Evolutionary conservation across 2,888 invertebrate species (phyloP), one percentile per base, ranked within the genome.

Genomic region (Gibbula magus): DNA sequence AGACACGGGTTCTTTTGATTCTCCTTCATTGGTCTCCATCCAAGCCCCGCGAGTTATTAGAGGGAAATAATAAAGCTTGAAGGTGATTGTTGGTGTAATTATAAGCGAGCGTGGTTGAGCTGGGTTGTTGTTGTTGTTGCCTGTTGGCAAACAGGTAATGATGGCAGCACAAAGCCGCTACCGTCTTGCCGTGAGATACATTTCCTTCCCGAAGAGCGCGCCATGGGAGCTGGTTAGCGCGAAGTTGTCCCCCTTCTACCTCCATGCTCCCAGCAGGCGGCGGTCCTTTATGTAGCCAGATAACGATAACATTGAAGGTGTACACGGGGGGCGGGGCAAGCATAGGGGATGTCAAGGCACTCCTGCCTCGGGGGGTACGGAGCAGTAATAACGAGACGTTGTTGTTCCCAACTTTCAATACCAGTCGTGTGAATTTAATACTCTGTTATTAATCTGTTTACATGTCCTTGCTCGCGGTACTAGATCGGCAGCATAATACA

Each of bases 371-470:
- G 61, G 61, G 56, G 61, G 61, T 61, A 61, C 29, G 61, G 25
- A 25, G 61, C 61, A 61, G 61, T 61, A 61, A 61, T 61, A 29
- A 61, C 61, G 61, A 61, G 61, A 61, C 61, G 29, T 61, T 61
- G 61, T 61, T 61, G 61, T 25, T 61, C 61, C 61, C 61, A 61
- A 61, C 61, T 61, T 61, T 61, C 61, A 61, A 61, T 61, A 61
- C 61, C 61, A 61, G 61, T 61, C 61, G 61, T 61, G 61, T 61
- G 61, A 61, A 61, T 61, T 61, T 61, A 61, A 61, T 61, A 61
- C 61, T 61, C 61, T 61, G 61, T 61, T 61, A 61, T 61, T 61
- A 61, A 61, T 61, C 61, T 61, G 61, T 61, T 61, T 61, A 61
- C 61, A 61, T 61, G 61, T 61, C 10, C 61, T 25, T 61, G 61